These are phyloP conservation scores for Chaetophractus vellerosus DNA, from an alignment of 2,797 vertebrate genomes.

Conservation along the genomic window DNA sequence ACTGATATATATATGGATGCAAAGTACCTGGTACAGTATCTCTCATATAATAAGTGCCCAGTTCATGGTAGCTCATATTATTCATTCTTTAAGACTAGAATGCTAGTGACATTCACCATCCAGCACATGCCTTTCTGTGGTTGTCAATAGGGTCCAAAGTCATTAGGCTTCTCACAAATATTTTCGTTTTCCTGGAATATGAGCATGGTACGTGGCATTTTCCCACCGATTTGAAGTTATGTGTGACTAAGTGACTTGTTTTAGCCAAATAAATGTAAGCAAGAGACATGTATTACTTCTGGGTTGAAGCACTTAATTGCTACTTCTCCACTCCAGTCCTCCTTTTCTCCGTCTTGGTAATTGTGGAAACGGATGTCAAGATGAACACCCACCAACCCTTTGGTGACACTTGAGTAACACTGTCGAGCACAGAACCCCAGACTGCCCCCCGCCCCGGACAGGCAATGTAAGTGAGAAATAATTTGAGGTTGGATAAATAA, in stretches of 20 bases:
- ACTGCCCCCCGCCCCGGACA: not conserved
- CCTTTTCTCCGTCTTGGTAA: not conserved
- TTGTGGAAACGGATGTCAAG: not conserved
- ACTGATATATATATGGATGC: not conserved
- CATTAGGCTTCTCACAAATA: not conserved
- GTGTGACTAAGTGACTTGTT: not conserved
- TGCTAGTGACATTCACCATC: accelerated
- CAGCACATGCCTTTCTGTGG: not conserved
- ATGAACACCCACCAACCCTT: not conserved
- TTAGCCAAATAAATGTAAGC: not conserved
- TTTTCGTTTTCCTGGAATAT: not conserved
- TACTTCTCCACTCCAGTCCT: not conserved
- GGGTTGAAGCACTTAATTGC: not conserved
- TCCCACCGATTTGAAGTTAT: not conserved
- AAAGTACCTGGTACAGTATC: not conserved
- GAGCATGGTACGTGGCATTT: not conserved
- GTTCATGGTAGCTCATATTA: not conserved
- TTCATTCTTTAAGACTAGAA: not conserved
- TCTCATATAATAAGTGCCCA: not conserved
- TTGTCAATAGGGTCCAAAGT: not conserved
- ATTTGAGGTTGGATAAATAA: not conserved
- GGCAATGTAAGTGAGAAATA: not conserved
- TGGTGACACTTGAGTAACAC: not conserved
- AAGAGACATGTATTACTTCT: not conserved
- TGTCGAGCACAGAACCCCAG: not conserved